Percentiles rank a stretch among this genome's conserved stretches.
phyloP scores from a whole-genome alignment of 1,140 invertebrate species.

The Leguminivora glycinivorella region DNA sequence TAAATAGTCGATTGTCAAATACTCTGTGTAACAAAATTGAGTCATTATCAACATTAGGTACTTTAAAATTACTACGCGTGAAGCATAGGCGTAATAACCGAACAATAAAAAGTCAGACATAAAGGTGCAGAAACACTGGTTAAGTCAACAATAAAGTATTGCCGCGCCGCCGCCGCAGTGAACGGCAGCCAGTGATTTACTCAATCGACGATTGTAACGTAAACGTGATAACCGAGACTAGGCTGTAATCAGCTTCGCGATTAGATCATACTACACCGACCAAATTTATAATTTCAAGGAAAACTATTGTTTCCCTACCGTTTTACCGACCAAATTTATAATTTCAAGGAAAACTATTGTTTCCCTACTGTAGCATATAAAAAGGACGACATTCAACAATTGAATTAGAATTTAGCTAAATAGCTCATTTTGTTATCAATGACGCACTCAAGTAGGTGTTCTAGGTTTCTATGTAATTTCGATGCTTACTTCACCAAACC shows the following conservation, averaged over 20 bases:
- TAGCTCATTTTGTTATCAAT: too few species aligned
- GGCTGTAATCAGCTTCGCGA: slow-evolving; percentile 8
- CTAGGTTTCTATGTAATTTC: too few species aligned
- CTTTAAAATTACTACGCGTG: neutral
- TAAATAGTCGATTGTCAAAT: too few species aligned
- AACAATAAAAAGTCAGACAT: neutral
- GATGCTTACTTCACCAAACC: too few species aligned
- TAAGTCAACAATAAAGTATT: neutral
- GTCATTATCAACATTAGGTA: too few species aligned
- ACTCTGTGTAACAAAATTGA: too few species aligned
- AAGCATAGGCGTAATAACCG: neutral
- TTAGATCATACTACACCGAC: slow-evolving; percentile 6
- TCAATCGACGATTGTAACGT: slow-evolving; percentile 8
- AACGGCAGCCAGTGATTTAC: neutral
- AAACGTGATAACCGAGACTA: slow-evolving; percentile 11
- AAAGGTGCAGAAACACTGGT: neutral
- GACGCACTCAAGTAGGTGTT: too few species aligned
- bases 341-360: neutral
- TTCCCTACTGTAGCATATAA: neutral
- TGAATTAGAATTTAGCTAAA: too few species aligned
- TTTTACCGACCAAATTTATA: neutral
- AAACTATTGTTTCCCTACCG: neutral
- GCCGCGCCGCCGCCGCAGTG: neutral
- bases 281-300: neutral
- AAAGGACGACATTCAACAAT: too few species aligned